phyloP scores from a whole-genome alignment of 2,888 invertebrate genomes.

The Chouioia cunea region DNA sequence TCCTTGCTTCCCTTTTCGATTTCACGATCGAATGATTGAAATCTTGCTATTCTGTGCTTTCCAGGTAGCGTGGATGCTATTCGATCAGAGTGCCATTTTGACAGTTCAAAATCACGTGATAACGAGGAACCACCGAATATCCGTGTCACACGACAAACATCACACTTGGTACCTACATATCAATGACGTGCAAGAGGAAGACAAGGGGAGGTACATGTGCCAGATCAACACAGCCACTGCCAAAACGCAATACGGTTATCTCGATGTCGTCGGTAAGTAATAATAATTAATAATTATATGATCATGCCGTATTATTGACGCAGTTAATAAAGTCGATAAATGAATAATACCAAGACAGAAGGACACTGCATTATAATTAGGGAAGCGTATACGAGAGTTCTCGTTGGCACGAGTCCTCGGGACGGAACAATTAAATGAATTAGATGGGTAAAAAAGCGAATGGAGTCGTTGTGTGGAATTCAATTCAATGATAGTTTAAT shows the following conservation, averaged over 20 bases:
- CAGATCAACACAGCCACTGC: conserved; percentile 94
- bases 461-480: too few relatives aligned
- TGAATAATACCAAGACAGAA: too few relatives aligned
- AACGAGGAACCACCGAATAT: conserved; percentile 91
- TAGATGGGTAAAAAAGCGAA: too few relatives aligned
- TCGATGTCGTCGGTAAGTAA: conserved; percentile 89
- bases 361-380: too few relatives aligned
- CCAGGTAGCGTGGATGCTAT: conserved; percentile 97
- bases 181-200: conserved; percentile 90
- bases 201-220: conserved; percentile 93
- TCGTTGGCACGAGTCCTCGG: too few relatives aligned
- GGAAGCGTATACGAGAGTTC: too few relatives aligned
- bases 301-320: too few relatives aligned
- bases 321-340: too few relatives aligned
- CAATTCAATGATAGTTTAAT: too few relatives aligned
- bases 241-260: conserved; percentile 92
- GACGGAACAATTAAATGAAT: too few relatives aligned
- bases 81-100: conserved; percentile 92
- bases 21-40: too few relatives aligned
- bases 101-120: conserved; percentile 96
- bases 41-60: conserved; percentile 53
- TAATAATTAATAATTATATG: too few relatives aligned
- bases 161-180: conserved; percentile 94
- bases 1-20: background rate
- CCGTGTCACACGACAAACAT: conserved; percentile 92